Conservation (phyloP, 2,797 vertebrate genomes). For the Carduelis carduelis region DNA sequence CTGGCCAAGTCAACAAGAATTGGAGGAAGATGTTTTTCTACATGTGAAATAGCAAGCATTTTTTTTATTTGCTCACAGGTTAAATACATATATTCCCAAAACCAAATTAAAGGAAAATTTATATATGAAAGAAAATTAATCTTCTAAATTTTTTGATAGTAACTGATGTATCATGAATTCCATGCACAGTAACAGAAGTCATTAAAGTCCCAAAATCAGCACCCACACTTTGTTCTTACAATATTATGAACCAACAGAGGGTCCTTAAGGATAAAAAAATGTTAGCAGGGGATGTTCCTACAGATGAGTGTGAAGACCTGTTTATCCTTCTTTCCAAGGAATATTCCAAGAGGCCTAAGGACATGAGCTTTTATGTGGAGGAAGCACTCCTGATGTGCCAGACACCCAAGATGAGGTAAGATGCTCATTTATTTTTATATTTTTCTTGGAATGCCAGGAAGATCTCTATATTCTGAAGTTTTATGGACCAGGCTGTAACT, state of each 20-base stretch:
- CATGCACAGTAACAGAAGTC: neutral
- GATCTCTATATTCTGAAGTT: neutral
- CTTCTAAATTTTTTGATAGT: neutral
- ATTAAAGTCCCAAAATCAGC: neutral
- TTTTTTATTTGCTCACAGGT: neutral
- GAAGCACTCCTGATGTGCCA: neutral
- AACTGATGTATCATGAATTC: neutral
- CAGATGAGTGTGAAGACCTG: accelerated
- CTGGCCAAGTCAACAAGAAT: neutral
- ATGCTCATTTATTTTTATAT: neutral
- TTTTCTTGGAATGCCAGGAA: neutral
- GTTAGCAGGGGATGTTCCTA: accelerated
- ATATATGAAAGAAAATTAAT: neutral
- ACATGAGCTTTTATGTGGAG: neutral
- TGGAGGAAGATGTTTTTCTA: neutral
- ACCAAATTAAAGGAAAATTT: neutral
- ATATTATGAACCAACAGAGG: neutral
- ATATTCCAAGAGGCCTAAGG: neutral
- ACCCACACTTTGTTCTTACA: neutral
- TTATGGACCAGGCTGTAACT: neutral
- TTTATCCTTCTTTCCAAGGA: neutral
- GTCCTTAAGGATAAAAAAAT: neutral
- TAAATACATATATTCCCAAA: neutral
- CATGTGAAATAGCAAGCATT: neutral
- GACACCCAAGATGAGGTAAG: accelerated